Evolutionary conservation across 2,113 vertebrate species (phyloP).

Genomic region (Serilophus lunatus): DNA sequence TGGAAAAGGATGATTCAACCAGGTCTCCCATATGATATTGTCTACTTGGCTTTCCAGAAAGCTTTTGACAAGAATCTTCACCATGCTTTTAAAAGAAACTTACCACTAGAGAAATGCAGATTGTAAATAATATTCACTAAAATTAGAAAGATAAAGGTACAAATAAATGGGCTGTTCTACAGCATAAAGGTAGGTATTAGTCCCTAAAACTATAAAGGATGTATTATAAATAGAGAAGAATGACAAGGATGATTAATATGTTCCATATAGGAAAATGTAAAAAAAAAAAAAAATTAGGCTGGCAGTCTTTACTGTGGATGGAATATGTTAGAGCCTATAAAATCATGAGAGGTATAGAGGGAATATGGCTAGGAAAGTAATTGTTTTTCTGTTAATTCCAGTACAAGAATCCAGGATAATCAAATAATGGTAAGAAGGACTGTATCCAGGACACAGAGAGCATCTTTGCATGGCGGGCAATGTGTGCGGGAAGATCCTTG

Average conservation of each 20-base stretch:
- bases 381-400: background rate
- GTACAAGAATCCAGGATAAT: background rate
- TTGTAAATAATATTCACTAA: background rate
- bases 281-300: background rate
- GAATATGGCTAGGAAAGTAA: background rate
- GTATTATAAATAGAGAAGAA: background rate
- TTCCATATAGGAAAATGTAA: background rate
- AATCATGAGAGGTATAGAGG: background rate
- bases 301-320: background rate
- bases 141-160: background rate
- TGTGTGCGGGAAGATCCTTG: background rate
- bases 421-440: background rate
- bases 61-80: background rate
- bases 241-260: background rate
- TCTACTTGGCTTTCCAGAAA: background rate
- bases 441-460: background rate
- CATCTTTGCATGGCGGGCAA: background rate
- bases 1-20: background rate
- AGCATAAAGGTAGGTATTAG: background rate
- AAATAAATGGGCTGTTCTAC: background rate
- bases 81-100: background rate
- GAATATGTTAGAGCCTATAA: background rate
- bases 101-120: background rate
- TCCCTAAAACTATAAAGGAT: background rate
- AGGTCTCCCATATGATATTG: background rate